Conservation (phyloP, 2,797 vertebrate species). For the Micrastur ruficollis region DNA sequence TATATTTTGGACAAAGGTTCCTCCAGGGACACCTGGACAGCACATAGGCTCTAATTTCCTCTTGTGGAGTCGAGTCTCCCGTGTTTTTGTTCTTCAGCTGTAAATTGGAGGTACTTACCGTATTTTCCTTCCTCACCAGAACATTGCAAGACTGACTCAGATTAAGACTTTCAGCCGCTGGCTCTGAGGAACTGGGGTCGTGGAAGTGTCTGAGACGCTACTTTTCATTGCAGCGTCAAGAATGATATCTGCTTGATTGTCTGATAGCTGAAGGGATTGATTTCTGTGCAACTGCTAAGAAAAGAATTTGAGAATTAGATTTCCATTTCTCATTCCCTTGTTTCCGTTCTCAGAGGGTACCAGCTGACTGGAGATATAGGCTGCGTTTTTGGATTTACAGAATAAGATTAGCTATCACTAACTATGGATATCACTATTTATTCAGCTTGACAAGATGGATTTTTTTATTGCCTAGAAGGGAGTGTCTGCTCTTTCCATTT, state of each 20-base stretch:
- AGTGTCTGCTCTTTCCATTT: slow-evolving; percentile 46
- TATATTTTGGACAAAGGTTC: neutral
- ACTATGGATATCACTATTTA: slow-evolving; percentile 46
- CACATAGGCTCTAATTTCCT: neutral
- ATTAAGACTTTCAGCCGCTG: neutral
- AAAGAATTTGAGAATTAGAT: neutral
- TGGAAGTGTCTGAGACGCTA: neutral
- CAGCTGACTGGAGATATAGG: neutral
- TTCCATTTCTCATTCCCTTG: neutral
- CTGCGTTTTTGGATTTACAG: neutral
- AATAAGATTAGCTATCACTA: neutral
- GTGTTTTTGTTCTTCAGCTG: neutral
- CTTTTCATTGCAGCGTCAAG: neutral
- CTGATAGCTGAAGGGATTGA: neutral
- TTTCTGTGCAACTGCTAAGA: neutral
- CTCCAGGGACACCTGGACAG: neutral
- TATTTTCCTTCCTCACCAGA: neutral
- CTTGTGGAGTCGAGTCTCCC: neutral
- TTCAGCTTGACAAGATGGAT: slow-evolving; percentile 40
- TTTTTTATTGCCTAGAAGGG: slow-evolving; percentile 25
- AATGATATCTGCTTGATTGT: neutral
- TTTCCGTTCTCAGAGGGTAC: neutral
- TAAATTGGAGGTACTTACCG: fast-evolving
- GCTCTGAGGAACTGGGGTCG: fast-evolving
- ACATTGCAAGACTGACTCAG: neutral